These are phyloP conservation scores for Nemapogon koenigi DNA, from an alignment of 2,888 invertebrate species.

Conservation along the genomic window DNA sequence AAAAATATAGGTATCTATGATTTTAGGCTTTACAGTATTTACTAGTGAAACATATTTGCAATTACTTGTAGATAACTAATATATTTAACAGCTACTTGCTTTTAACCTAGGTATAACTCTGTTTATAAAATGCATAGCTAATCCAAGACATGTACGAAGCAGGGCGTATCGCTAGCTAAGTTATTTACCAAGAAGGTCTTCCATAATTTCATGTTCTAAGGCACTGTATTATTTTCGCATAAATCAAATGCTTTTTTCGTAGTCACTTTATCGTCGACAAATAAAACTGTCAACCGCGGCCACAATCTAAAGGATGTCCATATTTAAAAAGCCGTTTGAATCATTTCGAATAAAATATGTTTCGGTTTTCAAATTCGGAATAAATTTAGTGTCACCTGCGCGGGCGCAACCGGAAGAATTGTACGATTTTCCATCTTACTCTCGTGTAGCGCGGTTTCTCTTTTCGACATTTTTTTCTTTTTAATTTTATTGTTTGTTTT, in stretches of 20 bases:
- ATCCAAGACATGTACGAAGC: too few species aligned
- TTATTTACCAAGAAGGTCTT: too few species aligned
- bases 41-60: too few species aligned
- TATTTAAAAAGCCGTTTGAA: slow-evolving; percentile 63
- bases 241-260: slow-evolving; percentile 53
- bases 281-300: slow-evolving; percentile 58
- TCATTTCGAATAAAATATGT: slow-evolving; percentile 58
- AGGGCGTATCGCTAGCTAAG: too few species aligned
- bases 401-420: slow-evolving; percentile 57
- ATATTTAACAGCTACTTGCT: too few species aligned
- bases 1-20: too few species aligned
- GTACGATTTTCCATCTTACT: slow-evolving; percentile 23
- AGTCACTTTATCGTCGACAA: slow-evolving; percentile 47
- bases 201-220: too few species aligned
- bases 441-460: slow-evolving; percentile 27
- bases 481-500: slow-evolving; percentile 49
- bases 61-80: too few species aligned
- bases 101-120: too few species aligned
- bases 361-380: slow-evolving; percentile 63
- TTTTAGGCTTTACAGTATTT: too few species aligned
- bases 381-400: slow-evolving; percentile 64
- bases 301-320: slow-evolving; percentile 56
- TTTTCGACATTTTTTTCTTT: slow-evolving; percentile 21
- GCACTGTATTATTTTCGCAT: slow-evolving; percentile 49
- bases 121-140: too few species aligned